Percentiles rank a stretch among this genome's conserved stretches.
Conservation (phyloP, 2,113 vertebrate species). For the Triplophysa tibetana region DNA sequence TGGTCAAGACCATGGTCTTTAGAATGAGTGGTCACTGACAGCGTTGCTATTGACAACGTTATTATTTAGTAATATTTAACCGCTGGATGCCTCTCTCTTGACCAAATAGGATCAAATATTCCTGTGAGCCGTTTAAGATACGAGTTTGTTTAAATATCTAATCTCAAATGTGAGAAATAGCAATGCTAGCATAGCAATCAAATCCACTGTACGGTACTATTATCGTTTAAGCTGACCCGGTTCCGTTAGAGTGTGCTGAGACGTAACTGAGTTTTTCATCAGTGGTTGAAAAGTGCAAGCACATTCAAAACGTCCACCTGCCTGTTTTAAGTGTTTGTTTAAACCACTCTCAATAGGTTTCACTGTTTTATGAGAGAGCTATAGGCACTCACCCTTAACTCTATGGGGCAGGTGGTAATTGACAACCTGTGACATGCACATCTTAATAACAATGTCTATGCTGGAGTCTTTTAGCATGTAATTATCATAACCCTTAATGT, state of each 20-base stretch:
- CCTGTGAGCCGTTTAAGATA: too few species aligned
- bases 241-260: background rate
- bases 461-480: constrained; percentile 8
- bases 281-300: background rate
- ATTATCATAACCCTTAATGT: constrained; percentile 32
- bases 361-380: background rate
- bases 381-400: constrained; percentile 1
- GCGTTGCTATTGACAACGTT: too few species aligned
- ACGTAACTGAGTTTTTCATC: constrained; percentile 8
- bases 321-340: constrained; percentile 23
- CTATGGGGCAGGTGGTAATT: background rate
- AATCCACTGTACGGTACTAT: background rate
- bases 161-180: too few species aligned
- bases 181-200: background rate
- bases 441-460: constrained; percentile 42
- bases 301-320: background rate
- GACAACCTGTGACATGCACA: background rate
- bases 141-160: too few species aligned
- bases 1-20: too few species aligned
- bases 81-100: too few species aligned
- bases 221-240: background rate
- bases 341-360: constrained; percentile 3
- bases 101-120: too few species aligned
- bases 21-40: too few species aligned
- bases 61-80: too few species aligned